Conservation (phyloP, 1,140 invertebrate genomes). For the Maconellicoccus hirsutus region DNA sequence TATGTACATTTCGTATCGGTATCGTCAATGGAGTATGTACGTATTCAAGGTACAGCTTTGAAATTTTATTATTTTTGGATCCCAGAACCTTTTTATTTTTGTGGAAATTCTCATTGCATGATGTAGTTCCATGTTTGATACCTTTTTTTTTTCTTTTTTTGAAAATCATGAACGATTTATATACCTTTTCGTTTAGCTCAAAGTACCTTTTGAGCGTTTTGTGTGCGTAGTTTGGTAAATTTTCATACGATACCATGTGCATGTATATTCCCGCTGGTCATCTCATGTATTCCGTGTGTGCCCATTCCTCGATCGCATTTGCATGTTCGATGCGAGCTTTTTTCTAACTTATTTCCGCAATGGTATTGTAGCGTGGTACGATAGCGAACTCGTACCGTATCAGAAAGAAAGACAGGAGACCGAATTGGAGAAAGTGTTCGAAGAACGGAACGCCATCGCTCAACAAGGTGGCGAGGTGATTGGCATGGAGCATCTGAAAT, state of each 20-base stretch:
- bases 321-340: not conserved
- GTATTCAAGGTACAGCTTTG: not conserved
- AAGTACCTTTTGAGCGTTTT: no score
- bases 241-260: not conserved
- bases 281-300: not conserved
- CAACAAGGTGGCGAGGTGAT: conserved; percentile 43
- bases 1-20: not conserved
- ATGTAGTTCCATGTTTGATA: no score
- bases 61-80: not conserved
- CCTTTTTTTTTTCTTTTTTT: no score
- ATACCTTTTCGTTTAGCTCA: no score
- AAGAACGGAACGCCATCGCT: conserved; percentile 61
- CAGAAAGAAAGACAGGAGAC: conserved; percentile 70
- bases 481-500: conserved; percentile 46
- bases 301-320: not conserved
- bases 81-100: no score
- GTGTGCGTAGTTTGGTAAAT: no score
- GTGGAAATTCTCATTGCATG: no score
- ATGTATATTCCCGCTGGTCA: not conserved
- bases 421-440: conserved; percentile 74
- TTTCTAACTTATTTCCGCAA: not conserved
- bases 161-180: no score
- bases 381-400: conserved; percentile 69
- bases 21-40: not conserved
- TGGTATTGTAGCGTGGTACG: conserved; percentile 68